Evolutionary conservation across 2,113 vertebrate genomes (phyloP).

Genomic region (Sporophila hypoxantha): DNA sequence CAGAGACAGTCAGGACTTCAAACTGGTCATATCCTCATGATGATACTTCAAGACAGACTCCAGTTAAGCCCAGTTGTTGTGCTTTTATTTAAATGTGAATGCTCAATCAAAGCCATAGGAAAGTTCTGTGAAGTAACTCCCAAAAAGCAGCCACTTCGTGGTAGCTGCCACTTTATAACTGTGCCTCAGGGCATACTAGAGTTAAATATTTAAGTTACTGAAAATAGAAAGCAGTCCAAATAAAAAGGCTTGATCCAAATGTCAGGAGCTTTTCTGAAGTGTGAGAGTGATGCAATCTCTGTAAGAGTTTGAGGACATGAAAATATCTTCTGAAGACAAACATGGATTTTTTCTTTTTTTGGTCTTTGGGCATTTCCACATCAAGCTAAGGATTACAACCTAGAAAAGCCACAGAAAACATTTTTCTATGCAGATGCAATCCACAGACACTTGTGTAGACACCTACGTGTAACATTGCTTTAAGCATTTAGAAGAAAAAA

Average conservation of each 20-base stretch:
- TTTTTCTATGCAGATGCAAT: not conserved
- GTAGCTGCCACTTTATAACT: not conserved
- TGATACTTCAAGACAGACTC: not conserved
- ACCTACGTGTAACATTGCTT: not conserved
- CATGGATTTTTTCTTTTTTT: rapidly evolving
- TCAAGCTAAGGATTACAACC: not conserved
- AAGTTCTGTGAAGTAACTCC: not conserved
- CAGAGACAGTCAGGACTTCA: not conserved
- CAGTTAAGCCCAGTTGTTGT: not conserved
- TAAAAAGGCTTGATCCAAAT: not conserved
- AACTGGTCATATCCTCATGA: not conserved
- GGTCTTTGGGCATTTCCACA: not conserved
- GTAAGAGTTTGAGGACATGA: not conserved
- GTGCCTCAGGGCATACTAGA: not conserved
- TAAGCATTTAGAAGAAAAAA: not conserved
- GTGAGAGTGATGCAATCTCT: not conserved
- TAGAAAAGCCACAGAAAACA: not conserved
- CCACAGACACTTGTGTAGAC: not conserved
- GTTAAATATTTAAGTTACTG: not conserved
- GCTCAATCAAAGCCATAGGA: not conserved
- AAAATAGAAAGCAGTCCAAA: not conserved
- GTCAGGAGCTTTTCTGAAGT: not conserved
- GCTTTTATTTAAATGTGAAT: not conserved
- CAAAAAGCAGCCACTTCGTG: not conserved
- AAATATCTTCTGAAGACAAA: not conserved